Base-by-base conservation (phyloP, 2,888 invertebrate genomes). In the Ophion ventricosus region DNA sequence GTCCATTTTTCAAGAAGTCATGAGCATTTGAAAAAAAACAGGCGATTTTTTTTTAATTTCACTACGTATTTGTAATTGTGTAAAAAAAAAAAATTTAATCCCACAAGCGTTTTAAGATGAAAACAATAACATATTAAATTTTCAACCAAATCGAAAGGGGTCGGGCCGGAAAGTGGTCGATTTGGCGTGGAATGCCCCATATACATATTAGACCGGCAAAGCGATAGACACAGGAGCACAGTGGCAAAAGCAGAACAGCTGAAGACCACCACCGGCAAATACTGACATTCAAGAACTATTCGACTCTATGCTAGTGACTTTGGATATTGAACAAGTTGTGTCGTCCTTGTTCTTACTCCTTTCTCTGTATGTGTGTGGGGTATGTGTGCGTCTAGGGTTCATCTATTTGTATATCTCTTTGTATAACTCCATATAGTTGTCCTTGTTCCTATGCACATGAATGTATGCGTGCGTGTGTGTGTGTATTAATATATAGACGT, bases 261-360 rank as follows among this genome's bases (percentile, higher is more conserved):
- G 61, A 8, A 35, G 61, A 83, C 40, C 43, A 76, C 29, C 72
- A 57, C 82, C 63, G 43, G 82, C 82, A 82, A 85, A 85, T 82
- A 85, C 73, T 77, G 56, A 43, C 73, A 67, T 80, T 73, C 76
- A 54, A 56, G 40, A 75, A 64, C 72, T 66, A 66, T 66, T 57
- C 56, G 26, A 29, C 70, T 57, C 54, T 20, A 66, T 23, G 40
- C 57, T 14, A 40, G 75, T 43, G 82, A 80, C 85, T 82, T 80
- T 76, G 76, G 85, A 85, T 85, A 85, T 85, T 85, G 82, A 80
- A 80, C 80, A 85, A 85, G 82, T 85, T 85, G 49, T 17, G 4
- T 17, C 74, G 63, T 66, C 59, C 49, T 29, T 40, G 11, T 61
- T 77, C 35, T 56, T 17, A 26, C 69, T 25, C 70, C n/a, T 49